Percentiles rank a stretch among this genome's conserved stretches.
Conservation (phyloP, 1,140 invertebrate species). For the Ips typographus region DNA sequence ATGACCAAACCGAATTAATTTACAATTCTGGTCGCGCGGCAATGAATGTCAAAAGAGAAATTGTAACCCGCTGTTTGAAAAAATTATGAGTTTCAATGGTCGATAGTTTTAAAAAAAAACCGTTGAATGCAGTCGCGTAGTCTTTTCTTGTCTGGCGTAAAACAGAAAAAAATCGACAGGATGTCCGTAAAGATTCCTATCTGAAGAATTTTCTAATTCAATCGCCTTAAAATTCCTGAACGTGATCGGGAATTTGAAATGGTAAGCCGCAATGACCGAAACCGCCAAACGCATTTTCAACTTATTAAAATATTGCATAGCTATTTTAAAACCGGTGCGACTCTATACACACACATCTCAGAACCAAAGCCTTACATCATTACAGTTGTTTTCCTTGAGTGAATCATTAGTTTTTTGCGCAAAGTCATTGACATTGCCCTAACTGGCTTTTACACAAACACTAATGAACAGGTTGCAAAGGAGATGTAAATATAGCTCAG, state of each 20-base stretch:
- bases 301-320: too few species aligned
- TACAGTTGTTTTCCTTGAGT: conserved; percentile 40
- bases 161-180: too few species aligned
- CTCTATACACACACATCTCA: background rate
- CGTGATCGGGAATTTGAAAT: too few species aligned
- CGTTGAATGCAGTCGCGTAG: too few species aligned
- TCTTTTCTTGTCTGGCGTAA: too few species aligned
- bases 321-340: too few species aligned
- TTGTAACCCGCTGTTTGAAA: conserved; percentile 1
- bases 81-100: background rate
- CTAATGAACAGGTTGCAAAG: conserved; percentile 27
- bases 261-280: too few species aligned
- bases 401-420: conserved; percentile 39
- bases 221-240: too few species aligned
- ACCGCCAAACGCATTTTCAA: too few species aligned
- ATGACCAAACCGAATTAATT: background rate
- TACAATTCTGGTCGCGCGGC: conserved; percentile 7
- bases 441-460: conserved; percentile 35
- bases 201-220: too few species aligned
- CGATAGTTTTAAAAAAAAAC: too few species aligned
- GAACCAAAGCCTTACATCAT: conserved; percentile 25
- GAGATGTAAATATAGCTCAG: conserved; percentile 37
- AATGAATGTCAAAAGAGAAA: conserved; percentile 20
- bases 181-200: too few species aligned
- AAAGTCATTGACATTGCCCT: conserved; percentile 39